phyloP scores from a whole-genome alignment of 2,797 vertebrate genomes.

The Cercopithecus hamlyni region DNA sequence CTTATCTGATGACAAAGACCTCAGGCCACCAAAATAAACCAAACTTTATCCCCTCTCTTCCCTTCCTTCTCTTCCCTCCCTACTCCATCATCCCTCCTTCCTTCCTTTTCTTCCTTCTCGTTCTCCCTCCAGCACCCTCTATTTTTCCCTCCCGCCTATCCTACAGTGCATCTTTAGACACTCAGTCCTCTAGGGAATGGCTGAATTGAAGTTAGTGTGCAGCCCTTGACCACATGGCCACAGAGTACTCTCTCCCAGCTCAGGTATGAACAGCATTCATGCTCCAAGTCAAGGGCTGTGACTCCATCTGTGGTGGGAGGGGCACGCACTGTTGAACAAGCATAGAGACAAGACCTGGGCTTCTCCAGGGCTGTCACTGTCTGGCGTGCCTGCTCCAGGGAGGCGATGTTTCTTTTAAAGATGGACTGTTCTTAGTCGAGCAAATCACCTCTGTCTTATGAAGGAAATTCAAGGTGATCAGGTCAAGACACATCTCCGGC shows the following conservation, averaged over 20 bases:
- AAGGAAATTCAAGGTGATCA: not conserved
- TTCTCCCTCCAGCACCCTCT: not conserved
- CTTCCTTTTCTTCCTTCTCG: not conserved
- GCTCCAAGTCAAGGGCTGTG: accelerated
- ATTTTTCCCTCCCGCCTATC: not conserved
- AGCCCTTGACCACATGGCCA: too few relatives aligned
- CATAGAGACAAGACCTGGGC: not conserved
- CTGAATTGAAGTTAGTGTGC: not conserved
- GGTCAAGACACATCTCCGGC: not conserved
- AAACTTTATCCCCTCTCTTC: not conserved
- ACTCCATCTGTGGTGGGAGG: not conserved
- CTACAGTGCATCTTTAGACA: not conserved
- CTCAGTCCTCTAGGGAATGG: not conserved
- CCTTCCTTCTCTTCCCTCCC: not conserved
- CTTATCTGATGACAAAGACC: not conserved
- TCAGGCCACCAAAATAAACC: not conserved
- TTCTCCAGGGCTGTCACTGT: not conserved
- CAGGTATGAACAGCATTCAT: accelerated
- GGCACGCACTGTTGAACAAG: not conserved
- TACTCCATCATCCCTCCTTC: not conserved
- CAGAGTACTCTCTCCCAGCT: not conserved
- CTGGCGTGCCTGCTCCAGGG: not conserved
- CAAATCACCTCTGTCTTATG: not conserved
- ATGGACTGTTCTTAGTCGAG: not conserved
- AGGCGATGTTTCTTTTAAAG: not conserved